Base-by-base conservation (phyloP, 2,113 vertebrate genomes). In the Burhinus oedicnemus region DNA sequence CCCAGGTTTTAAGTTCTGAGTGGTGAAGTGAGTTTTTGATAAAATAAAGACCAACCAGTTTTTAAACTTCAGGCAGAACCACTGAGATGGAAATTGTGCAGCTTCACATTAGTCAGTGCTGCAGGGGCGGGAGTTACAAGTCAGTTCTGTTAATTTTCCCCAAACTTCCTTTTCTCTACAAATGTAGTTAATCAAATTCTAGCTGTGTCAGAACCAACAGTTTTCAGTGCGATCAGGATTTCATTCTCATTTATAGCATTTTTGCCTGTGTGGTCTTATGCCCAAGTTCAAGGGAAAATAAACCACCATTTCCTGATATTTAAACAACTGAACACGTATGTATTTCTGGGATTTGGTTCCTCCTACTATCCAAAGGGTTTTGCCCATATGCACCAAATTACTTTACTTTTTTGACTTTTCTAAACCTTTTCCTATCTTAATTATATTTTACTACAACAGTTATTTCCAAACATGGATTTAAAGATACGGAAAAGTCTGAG, bases 261-360 rank as follows among this genome's bases (percentile, higher is more conserved):
- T 93, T 68, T 5, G 4, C 8, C 6, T 1, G 3, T 32, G 34
- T 49, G 75, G 15, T 85, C 22, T 60, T 19, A 6, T 16, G 45
- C 30, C 44, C 47, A 54, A 9, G 2, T 27, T 60, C 11, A 58
- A 68, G 47, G 38, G 75, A 84, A n/a, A 92, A 64, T 21, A 52
- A 85, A 38, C 44, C 36, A 15, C 6, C 2, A 3, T 55, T 36
- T 86, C 79, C 79, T 44, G 34, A 25, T 36, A 45, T 9, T 52
- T 47, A 62, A 18, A 64, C 8, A 36, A 0, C 6, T 4, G n/a
- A 12, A 8, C 8, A 3, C 0, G 2, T 3, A 22, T 30, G 5
- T 4, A 15, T 34, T 32, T 58, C 74, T 60, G 72, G 17, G 5
- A 0, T 36, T 47, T 32, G 47, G 17, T 4, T 76, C 45, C 64